Base-by-base conservation (phyloP, 2,113 vertebrate genomes). In the Connochaetes taurinus region DNA sequence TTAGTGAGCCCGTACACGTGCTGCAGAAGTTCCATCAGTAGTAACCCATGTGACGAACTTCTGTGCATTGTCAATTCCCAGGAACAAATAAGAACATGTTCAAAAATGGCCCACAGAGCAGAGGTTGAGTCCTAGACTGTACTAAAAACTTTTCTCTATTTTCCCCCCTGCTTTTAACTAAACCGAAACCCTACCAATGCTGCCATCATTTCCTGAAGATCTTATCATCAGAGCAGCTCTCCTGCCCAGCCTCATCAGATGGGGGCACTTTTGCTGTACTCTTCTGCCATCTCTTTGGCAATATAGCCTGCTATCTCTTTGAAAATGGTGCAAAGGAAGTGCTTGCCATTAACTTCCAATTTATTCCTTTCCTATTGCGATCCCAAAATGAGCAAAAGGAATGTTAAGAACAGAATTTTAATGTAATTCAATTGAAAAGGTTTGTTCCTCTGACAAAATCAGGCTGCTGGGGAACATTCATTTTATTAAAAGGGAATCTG, bases 361-460 rank as follows among this genome's bases (percentile, higher is more conserved):
- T 95, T 98, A 97, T 97, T 97, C 91, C 96, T 98, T 97, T 98
- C 94, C 98, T 89, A 95, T 92, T 97, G 98, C 60, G 97, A 98
- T 96, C 95, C 98, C 98, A 96, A 96, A 97, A 98, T 95, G 97
- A 98, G 95, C 86, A 97, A 98, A 97, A 97, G 89, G 93, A 95
- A 97, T 88, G 96, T 95, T 82, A 98, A 97, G 98, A 87, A 92
- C 95, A 97, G 95, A 95, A 97, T 98, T 98, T 97, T 98, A 97
- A 98, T 97, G 97, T 94, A 97, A 98, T 98, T 96, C 94, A 97
- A 95, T 71, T 93, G 97, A 96, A 98, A 98, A 98, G 90, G 29
- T 97, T 19, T 94, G 85, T 92, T 96, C 97, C 97, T 96, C 97
- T 97, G 97, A 98, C 98, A 98, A 98, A 98, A 98, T 27, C 97